Percentiles rank a stretch among this genome's conserved stretches.
These are phyloP conservation scores for Venturia canescens DNA, from an alignment of 1,140 invertebrate species.

Conservation along the genomic window DNA sequence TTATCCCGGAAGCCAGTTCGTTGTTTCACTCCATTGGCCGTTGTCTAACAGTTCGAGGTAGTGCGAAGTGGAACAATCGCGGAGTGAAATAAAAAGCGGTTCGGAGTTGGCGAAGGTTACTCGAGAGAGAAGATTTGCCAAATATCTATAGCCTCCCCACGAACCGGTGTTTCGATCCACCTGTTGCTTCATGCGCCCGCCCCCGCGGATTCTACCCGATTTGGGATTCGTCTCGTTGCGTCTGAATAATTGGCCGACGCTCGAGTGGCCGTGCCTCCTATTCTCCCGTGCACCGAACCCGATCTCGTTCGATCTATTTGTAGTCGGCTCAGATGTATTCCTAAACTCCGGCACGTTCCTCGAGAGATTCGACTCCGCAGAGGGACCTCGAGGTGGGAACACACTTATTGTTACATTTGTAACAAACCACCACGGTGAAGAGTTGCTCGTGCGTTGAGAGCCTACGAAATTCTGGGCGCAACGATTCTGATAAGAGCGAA, in stretches of 20 bases:
- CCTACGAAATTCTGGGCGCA: neutral
- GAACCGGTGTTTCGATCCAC: constrained; percentile 1
- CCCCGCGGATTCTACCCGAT: neutral
- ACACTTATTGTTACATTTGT: neutral
- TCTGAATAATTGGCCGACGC: constrained; percentile 73
- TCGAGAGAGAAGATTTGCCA: neutral
- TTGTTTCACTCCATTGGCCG: neutral
- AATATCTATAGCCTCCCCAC: neutral
- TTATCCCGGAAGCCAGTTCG: neutral
- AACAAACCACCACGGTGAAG: neutral
- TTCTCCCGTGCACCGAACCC: neutral
- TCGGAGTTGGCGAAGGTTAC: too few relatives aligned
- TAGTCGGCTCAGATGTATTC: neutral
- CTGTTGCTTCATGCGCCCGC: neutral
- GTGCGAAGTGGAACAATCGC: too few relatives aligned
- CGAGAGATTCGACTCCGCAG: neutral
- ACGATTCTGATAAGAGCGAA: neutral
- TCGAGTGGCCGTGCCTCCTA: constrained; percentile 50
- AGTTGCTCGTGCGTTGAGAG: constrained; percentile 9
- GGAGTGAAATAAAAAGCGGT: too few relatives aligned
- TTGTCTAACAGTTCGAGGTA: neutral
- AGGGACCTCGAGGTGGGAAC: neutral
- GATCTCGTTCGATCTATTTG: neutral
- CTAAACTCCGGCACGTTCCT: neutral
- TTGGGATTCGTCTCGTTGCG: constrained; percentile 48